phyloP scores from a whole-genome alignment of 2,888 invertebrate genomes.

The Euclidia mi region DNA sequence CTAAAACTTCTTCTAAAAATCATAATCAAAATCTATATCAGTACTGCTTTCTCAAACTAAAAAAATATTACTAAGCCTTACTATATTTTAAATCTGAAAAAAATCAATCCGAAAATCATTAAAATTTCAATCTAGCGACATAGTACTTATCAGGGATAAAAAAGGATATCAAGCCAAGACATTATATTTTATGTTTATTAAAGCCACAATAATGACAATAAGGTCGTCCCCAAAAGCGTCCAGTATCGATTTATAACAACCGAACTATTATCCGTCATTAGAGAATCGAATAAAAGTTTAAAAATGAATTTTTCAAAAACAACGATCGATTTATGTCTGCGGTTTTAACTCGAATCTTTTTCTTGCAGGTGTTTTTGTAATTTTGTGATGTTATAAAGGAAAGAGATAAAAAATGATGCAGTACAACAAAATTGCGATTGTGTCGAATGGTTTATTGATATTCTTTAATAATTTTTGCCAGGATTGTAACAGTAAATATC shows the following conservation, averaged over 20 bases:
- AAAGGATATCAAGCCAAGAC: constrained; percentile 22
- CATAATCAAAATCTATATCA: too few species aligned
- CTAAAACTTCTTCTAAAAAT: too few species aligned
- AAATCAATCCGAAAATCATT: constrained; percentile 11
- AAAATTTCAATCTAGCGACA: constrained; percentile 16
- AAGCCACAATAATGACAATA: constrained; percentile 52
- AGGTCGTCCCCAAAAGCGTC: constrained; percentile 55
- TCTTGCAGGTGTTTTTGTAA: constrained; percentile 64
- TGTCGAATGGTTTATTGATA: constrained; percentile 34
- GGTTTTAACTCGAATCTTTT: constrained; percentile 66
- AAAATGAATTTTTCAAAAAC: constrained; percentile 72
- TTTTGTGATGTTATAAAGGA: constrained; percentile 42
- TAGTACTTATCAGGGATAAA: constrained; percentile 24
- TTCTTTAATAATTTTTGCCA: constrained; percentile 25
- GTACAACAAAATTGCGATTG: constrained; percentile 33
- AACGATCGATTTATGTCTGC: constrained; percentile 73
- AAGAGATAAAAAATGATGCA: constrained; percentile 26
- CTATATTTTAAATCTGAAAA: constrained; percentile 3
- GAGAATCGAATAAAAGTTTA: constrained; percentile 69
- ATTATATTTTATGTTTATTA: constrained; percentile 48
- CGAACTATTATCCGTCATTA: constrained; percentile 69
- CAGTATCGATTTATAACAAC: constrained; percentile 55
- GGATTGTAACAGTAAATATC: constrained; percentile 13
- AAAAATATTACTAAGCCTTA: constrained; percentile 3
- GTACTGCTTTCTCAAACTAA: too few species aligned